Evolutionary conservation across 1,140 invertebrate genomes (phyloP).

Genomic region (Cyclina sinensis): DNA sequence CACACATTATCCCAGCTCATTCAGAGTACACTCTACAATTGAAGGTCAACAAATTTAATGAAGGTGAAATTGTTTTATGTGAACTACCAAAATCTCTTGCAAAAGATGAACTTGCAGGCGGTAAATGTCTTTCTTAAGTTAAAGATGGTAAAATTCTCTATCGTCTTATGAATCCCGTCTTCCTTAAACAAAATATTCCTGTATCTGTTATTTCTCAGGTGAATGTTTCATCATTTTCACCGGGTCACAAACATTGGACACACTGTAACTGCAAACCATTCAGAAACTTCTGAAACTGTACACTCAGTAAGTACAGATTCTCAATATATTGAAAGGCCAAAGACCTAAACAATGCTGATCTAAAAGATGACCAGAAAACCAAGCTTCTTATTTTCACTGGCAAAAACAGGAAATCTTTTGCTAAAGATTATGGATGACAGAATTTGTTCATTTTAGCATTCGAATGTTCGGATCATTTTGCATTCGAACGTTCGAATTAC

Average conservation of each 20-base stretch:
- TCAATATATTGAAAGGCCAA: not conserved
- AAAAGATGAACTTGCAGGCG: not conserved
- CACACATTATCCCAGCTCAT: not conserved
- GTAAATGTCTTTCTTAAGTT: not conserved
- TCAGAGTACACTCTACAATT: not conserved
- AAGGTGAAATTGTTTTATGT: not conserved
- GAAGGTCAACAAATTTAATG: not conserved
- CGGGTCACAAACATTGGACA: too few species aligned
- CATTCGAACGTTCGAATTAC: too few species aligned
- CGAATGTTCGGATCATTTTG: too few species aligned
- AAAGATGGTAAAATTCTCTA: not conserved
- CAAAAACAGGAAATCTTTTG: slow-evolving; percentile 57
- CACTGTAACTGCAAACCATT: too few species aligned
- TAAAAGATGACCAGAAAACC: slow-evolving; percentile 10
- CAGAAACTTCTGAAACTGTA: too few species aligned
- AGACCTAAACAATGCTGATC: not conserved
- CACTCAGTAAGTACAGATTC: too few species aligned
- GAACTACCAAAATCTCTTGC: not conserved
- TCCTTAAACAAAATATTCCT: not conserved
- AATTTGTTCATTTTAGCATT: too few species aligned
- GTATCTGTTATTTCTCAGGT: not conserved
- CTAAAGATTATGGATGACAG: too few species aligned
- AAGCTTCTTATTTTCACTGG: slow-evolving; percentile 36
- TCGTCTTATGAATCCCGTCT: not conserved
- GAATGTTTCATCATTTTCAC: not conserved